Base-by-base conservation (phyloP, 2,113 vertebrate genomes). In the Pollachius pollachius region DNA sequence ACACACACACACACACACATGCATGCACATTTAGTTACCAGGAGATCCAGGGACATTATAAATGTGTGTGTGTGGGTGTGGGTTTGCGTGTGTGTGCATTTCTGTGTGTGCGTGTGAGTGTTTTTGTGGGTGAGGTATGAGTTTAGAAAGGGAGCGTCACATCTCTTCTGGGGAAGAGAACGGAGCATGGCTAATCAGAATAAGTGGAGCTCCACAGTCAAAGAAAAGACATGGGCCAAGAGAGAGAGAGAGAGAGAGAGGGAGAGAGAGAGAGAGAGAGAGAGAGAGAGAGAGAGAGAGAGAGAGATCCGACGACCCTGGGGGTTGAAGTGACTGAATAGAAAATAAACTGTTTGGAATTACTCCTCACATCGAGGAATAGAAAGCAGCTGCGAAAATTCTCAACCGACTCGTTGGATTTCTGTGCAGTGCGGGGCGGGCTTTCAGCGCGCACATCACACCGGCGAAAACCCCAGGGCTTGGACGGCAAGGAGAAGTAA, bases 271-370 rank as follows among this genome's bases (percentile, higher is more conserved):
- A 9, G 8, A 48, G 5, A 48, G 41, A 48, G 41, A 48, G 41
- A 48, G 41, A 48, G 8, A 48, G 41, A 48, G 41, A 48, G 12
- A 48, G 8, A 83, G 72, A 84, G 85, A 89, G 64, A 77, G 76
- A 72, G 82, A 86, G 84, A 81, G 30, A 69, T 79, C 70, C 73
- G 82, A 84, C 79, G 83, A 88, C 87, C 89, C 89, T 88, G 83
- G 87, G 87, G 87, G 84, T 81, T 82, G 79, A 87, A 89, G 86
- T 90, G 83, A 83, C 88, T 83, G 87, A 79, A 90, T 89, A 81
- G 81, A 91, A 92, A 92, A 85, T 91, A 92, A 92, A 92, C 90
- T 92, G 90, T 92, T 92, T 91, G 82, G 90, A 91, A 90, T 90
- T 88, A 90, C 87, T 86, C 85, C 86, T 86, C 90, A 91, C 88